Conservation (phyloP, 2,888 invertebrate species). For the Lymantria monacha region DNA sequence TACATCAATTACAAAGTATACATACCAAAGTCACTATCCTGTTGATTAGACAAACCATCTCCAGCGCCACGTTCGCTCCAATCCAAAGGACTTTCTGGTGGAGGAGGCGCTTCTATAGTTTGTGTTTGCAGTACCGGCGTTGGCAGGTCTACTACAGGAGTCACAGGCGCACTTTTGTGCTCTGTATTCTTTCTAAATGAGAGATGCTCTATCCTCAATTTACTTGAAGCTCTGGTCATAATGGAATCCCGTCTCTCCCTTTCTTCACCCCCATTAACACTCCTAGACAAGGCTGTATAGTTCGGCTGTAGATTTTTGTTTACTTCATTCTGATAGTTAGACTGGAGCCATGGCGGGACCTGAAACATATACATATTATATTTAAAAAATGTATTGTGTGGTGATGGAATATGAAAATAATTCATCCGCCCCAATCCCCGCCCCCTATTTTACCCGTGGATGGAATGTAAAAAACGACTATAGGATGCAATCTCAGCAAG, state of each 20-base stretch:
- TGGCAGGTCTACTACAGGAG: slow-evolving; percentile 52
- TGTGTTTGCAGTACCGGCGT: slow-evolving; percentile 42
- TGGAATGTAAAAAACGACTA: too few relatives aligned
- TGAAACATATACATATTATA: slow-evolving; percentile 44
- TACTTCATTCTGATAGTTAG: slow-evolving; percentile 81
- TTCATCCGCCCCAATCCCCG: too few relatives aligned
- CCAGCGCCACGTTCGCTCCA: slow-evolving; percentile 90
- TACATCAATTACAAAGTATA: too few relatives aligned
- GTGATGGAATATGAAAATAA: too few relatives aligned
- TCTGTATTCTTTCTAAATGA: slow-evolving; percentile 63
- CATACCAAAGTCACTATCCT: slow-evolving; percentile 91
- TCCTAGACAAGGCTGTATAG: slow-evolving; percentile 68
- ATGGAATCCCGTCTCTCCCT: slow-evolving; percentile 69
- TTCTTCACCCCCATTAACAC: slow-evolving; percentile 65
- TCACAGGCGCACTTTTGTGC: slow-evolving; percentile 58
- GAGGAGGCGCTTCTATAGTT: slow-evolving; percentile 49
- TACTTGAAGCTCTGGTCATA: slow-evolving; percentile 73
- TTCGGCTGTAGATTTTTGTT: slow-evolving; percentile 76
- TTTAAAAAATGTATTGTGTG: too few relatives aligned
- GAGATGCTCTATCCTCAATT: slow-evolving; percentile 69
- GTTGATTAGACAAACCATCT: slow-evolving; percentile 93
- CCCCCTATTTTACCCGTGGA: too few relatives aligned
- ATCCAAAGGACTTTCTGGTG: slow-evolving; percentile 81
- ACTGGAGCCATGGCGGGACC: slow-evolving; percentile 89
- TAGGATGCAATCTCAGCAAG: too few relatives aligned